These are phyloP conservation scores for Sus cebifrons DNA, from an alignment of 2,797 vertebrate species.

Conservation along the genomic window DNA sequence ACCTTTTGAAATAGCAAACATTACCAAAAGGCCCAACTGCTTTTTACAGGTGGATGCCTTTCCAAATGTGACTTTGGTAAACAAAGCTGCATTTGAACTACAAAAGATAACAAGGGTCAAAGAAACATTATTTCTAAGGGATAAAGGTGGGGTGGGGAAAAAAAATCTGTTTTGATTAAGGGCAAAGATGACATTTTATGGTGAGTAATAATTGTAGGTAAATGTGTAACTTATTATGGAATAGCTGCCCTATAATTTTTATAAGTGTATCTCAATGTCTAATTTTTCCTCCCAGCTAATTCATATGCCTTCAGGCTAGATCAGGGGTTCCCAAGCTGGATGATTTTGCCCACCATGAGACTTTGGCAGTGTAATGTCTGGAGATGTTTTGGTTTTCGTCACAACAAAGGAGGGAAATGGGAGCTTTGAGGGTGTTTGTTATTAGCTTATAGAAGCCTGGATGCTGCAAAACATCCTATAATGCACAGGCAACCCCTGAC, in stretches of 20 bases:
- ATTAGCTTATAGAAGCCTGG: neutral
- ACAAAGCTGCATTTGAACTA: constrained; percentile 79
- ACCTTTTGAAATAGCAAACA: constrained; percentile 79
- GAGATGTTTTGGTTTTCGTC: neutral
- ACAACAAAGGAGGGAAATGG: neutral
- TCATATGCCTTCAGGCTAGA: neutral
- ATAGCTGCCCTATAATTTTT: neutral
- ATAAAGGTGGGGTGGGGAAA: neutral
- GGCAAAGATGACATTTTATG: constrained; percentile 52
- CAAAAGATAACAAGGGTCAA: constrained; percentile 53
- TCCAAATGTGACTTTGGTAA: constrained; percentile 78
- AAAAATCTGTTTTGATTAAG: constrained; percentile 64
- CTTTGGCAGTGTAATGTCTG: neutral
- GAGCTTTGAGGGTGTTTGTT: neutral
- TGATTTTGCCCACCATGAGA: neutral
- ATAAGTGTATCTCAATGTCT: neutral
- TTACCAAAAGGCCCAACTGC: constrained; percentile 59
- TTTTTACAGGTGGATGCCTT: constrained; percentile 74
- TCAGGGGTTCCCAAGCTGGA: neutral
- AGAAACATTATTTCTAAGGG: constrained; percentile 49
- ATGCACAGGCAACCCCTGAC: neutral
- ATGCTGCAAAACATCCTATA: neutral
- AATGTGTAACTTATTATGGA: neutral
- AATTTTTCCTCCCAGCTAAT: constrained; percentile 31
- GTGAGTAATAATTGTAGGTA: constrained; percentile 52